Base-by-base conservation (phyloP, 2,113 vertebrate species). In the Pachycephala philippinensis region DNA sequence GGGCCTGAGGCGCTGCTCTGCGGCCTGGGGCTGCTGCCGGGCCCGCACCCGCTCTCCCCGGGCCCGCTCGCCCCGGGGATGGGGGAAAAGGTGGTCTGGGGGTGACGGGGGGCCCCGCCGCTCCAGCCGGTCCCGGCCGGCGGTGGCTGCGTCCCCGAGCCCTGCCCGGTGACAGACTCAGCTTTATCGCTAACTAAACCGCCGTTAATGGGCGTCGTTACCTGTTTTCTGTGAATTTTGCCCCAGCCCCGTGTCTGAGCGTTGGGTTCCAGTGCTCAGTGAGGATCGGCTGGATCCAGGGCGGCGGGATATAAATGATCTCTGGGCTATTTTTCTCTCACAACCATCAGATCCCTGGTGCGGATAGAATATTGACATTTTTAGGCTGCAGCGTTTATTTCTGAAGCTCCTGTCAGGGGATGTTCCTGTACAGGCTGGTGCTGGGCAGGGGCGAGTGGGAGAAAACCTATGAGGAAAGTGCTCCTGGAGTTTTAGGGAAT, bases 331-430 rank as follows among this genome's bases (percentile, higher is more conserved):
- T 80, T 78, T 39, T 60, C 47, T 24, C 35, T 66, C 27, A 0
- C 18, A 3, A 4, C 20, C 5, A 6, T 47, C 1, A 3, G 37
- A 2, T n/a, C 30, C 13, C 20, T 7, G 6, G 0, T 16, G 52
- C 12, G 31, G 3, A 0, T 30, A 1, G 3, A 7, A 27, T 4
- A 9, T 1, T 3, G 6, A 3, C 17, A 1, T 2, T 26, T 45
- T 61, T 4, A 17, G 70, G 4, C 52, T 16, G 37, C n/a, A 2
- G 84, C 9, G 21, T 28, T 61, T 17, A 0, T 24, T 50, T 11
- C 37, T 16, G 64, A 23, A 33, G 64, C 64, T 15, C 33, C 15
- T 5, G 42, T 9, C 26, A 2, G 4, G 83, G 69, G 64, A 33
- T 72, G 52, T 81, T 59, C 59, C 52, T 64, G n/a, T 30, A 7